Evolutionary conservation across 37 sponge, comb jelly and placozoan species (phyloP), one percentile per base, ranked within the genome.

Genomic region (Ianthella basta): DNA sequence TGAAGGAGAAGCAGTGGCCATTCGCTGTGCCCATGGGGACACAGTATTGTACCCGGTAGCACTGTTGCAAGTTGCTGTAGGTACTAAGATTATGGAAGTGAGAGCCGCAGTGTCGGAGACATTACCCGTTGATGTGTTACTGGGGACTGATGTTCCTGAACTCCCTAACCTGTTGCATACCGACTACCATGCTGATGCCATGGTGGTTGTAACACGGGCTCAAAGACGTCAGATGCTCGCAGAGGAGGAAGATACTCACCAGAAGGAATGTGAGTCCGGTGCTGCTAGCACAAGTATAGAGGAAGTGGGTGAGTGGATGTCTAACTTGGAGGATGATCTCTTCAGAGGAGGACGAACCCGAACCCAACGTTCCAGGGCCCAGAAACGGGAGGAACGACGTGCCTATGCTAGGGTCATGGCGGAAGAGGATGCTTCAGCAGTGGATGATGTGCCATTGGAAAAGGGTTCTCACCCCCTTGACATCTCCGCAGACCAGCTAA

Each of bases 21-120:
- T 83, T 50, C 68, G 56, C 24, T 83, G 84, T 83, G 84, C 84
- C 24, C 84, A 83, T 67, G 56, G 84, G 35, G 84, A 83, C 70
- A 27, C 29, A 35, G 84, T 68, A 27, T 53, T 83, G 25, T 83
- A 83, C 37, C 84, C 84, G 14, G 41, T 68, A 23, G 84, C 84
- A 65, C 16, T 50, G 68, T 37, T 83, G 20, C 41, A 83, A 18
- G n/a, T 83, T n/a, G 70, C n/a, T 32, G 55, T 83, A 25, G 84
- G 34, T 44, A 56, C 40, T 34, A 24, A n/a, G 25, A 32, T 53
- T 20, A 38, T 83, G 70, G 34, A 21, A 10, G 50, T 83, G 54
- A 30, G 35, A 41, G 84, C 54, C 23, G 84, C 84, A 39, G 70
- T 83, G 29, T 65, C 56, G 16, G 54, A n/a, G n/a, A n/a, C n/a